These are phyloP conservation scores for Lepeophtheirus salmonis DNA, from an alignment of 1,140 invertebrate species.

Conservation along the genomic window DNA sequence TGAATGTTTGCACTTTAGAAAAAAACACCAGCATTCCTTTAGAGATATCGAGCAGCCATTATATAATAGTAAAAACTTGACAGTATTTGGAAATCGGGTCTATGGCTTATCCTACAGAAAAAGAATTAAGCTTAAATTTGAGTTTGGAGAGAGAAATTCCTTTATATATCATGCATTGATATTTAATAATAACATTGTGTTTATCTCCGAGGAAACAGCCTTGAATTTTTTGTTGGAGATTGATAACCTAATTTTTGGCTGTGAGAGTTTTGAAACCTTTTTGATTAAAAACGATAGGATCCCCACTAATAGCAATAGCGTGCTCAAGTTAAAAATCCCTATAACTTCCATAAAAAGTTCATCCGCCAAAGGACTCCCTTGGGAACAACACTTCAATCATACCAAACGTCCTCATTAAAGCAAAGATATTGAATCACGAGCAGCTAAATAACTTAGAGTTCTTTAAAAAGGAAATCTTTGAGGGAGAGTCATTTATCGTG, in stretches of 20 bases:
- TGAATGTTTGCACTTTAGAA: too few relatives aligned
- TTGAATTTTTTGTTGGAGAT: neutral
- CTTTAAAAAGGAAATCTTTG: neutral
- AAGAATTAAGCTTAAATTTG: neutral
- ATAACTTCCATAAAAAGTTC: neutral
- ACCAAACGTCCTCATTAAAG: neutral
- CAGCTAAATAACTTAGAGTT: neutral
- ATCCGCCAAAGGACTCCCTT: neutral
- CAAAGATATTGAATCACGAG: neutral
- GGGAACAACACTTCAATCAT: neutral
- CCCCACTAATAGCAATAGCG: neutral
- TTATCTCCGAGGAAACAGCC: neutral
- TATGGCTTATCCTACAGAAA: neutral
- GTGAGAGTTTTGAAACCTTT: neutral
- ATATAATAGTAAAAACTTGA: too few relatives aligned
- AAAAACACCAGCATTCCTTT: too few relatives aligned
- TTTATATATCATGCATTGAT: neutral
- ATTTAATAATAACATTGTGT: neutral
- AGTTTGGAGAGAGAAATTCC: neutral
- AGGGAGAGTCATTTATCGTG: neutral
- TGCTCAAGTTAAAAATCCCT: neutral
- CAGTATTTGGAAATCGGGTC: neutral
- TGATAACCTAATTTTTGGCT: neutral
- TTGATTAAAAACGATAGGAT: neutral
- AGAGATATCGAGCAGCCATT: too few relatives aligned